Evolutionary conservation across 2,113 vertebrate genomes (phyloP), one percentile per base, ranked within the genome.

Genomic region (Empidonax traillii): DNA sequence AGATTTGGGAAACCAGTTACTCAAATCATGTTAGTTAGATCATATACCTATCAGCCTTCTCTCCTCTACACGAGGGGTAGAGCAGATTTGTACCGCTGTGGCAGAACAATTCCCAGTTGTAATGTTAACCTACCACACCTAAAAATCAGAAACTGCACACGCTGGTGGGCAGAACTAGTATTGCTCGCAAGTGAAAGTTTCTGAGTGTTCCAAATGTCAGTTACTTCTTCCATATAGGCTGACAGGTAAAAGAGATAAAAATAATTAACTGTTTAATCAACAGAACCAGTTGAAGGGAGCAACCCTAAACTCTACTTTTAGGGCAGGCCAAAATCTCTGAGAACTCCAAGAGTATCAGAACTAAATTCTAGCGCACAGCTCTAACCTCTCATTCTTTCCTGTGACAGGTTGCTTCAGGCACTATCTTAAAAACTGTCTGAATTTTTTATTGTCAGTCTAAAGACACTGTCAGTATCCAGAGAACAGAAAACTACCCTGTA

Each of bases 381-480:
- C 62, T 93, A 65, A 76, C 44, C 46, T 61, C 63, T 55, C 33
- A 4, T 55, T 63, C 30, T 35, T 49, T 69, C 37, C 75, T 53
- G 52, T 30, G 39, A 77, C 58, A 61, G 23, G 15, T 7, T 62
- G 31, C 67, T 71, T 80, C 59, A 83, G 90, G 62, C 31, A 25
- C 30, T 39, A 43, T 22, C 52, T 85, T 68, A 69, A 78, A 80
- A 92, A 93, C 55, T 35, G 24, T 25, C 56, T 73, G 30, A 94
- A 44, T 69, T 80, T 76, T 85, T 92, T 65, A 85, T 4, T 90
- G 72, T 63, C 92, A 65, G 22, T 68, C 91, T 93, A 88, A 92
- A 93, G 87, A 88, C 35, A 61, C 24, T 55, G 49, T 47, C 77
- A 85, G n/a, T 35, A 69, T 23, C 22, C 76, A 80, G 90, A 69